phyloP scores from a whole-genome alignment of 1,140 invertebrate genomes.

The Drosophila nikananu region DNA sequence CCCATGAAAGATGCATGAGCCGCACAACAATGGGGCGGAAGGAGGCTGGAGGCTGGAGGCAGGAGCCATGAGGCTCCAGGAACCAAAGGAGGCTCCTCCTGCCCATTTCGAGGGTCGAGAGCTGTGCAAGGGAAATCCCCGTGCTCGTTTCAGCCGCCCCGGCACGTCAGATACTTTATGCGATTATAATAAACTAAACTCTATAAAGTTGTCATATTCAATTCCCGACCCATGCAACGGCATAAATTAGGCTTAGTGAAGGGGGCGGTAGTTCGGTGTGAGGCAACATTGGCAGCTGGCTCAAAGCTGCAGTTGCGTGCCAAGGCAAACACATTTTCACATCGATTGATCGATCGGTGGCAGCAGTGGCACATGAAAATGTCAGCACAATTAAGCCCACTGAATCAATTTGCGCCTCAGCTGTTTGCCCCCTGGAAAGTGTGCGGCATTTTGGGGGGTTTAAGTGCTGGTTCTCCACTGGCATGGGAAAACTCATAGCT shows the following conservation, averaged over 20 bases:
- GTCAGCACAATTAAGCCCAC: conserved; percentile 77
- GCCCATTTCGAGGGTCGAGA: neutral
- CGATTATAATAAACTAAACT: conserved; percentile 81
- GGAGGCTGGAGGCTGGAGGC: neutral
- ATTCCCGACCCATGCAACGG: conserved; percentile 64
- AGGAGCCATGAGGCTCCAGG: neutral
- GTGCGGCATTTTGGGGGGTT: neutral
- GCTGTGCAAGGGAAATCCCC: conserved; percentile 13
- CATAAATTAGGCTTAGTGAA: conserved; percentile 79
- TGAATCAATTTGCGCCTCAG: conserved; percentile 74
- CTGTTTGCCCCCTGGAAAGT: conserved; percentile 40
- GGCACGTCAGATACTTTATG: conserved; percentile 74
- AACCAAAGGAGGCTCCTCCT: neutral
- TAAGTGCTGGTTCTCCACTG: neutral
- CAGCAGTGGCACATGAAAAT: conserved; percentile 66
- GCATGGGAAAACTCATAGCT: conserved; percentile 18
- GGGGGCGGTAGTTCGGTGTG: neutral
- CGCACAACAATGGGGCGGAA: conserved; percentile 35
- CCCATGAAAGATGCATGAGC: conserved; percentile 78
- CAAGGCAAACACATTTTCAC: conserved; percentile 30
- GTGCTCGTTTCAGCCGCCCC: conserved; percentile 43
- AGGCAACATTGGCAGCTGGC: neutral
- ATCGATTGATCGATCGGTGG: conserved; percentile 64
- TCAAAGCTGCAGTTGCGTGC: conserved; percentile 49
- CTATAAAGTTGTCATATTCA: conserved; percentile 81